Percentiles rank a stretch among this genome's conserved stretches.
Evolutionary conservation across 1,140 invertebrate species (phyloP).

Genomic region (Campoletis sonorensis): DNA sequence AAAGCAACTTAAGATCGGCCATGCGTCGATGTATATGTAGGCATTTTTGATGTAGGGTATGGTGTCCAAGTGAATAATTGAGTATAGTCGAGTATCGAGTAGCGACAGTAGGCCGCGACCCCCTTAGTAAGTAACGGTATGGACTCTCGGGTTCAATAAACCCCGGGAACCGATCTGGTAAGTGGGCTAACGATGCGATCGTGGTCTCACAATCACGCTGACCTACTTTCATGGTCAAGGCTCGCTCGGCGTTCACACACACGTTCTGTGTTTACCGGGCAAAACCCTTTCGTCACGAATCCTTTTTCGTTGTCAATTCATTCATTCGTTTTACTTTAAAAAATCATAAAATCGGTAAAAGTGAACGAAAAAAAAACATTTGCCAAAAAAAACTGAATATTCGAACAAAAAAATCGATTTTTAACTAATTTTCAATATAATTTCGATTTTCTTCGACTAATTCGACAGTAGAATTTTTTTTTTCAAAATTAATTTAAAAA

Average conservation of each 20-base stretch:
- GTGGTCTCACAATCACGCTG: constrained; percentile 68
- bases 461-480: no score
- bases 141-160: constrained; percentile 54
- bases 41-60: constrained; percentile 3
- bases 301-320: neutral
- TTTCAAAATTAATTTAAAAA: no score
- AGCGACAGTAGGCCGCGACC: constrained; percentile 55
- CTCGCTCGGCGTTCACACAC: constrained; percentile 46
- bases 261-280: no score
- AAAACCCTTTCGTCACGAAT: no score
- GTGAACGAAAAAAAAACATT: no score
- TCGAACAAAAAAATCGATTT: no score
- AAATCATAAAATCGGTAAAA: neutral
- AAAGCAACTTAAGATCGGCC: no score
- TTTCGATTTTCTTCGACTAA: no score
- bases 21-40: no score
- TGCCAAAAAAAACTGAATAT: no score
- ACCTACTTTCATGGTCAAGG: constrained; percentile 72
- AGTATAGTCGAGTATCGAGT: constrained; percentile 15
- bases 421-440: no score
- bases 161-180: constrained; percentile 55
- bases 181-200: constrained; percentile 73
- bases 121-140: constrained; percentile 55
- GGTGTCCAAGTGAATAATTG: constrained; percentile 13
- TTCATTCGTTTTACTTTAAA: neutral